Percentiles rank a stretch among this genome's conserved stretches.
These are phyloP conservation scores for Marisa cornuarietis DNA, from an alignment of 1,140 invertebrate species.

Conservation along the genomic window DNA sequence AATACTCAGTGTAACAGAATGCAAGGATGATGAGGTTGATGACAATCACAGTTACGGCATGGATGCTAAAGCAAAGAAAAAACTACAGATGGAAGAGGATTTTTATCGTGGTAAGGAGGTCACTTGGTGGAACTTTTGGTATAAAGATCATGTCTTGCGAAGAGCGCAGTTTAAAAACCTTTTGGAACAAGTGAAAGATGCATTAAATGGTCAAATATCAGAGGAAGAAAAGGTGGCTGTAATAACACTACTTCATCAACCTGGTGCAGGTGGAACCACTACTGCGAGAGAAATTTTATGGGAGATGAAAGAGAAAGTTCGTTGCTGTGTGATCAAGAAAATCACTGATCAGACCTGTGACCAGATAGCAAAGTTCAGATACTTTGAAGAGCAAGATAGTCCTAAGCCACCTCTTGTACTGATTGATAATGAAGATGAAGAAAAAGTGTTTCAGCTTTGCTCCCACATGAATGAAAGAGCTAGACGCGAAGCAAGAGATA, in stretches of 20 bases:
- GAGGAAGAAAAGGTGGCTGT: constrained; percentile 30
- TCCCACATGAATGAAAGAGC: constrained; percentile 33
- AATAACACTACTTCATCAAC: constrained; percentile 38
- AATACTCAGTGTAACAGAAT: constrained; percentile 32
- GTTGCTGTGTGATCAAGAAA: constrained; percentile 36
- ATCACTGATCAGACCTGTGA: constrained; percentile 39
- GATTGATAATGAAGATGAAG: constrained; percentile 45
- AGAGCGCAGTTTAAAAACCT: constrained; percentile 24
- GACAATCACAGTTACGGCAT: no score
- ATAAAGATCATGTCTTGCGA: constrained; percentile 33
- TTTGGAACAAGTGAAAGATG: constrained; percentile 23
- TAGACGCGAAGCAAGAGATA: constrained; percentile 20
- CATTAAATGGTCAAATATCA: constrained; percentile 25
- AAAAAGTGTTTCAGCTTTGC: constrained; percentile 33
- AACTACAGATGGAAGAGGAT: constrained; percentile 20
- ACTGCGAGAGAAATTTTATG: constrained; percentile 41
- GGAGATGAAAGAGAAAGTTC: constrained; percentile 33
- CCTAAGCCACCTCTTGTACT: constrained; percentile 37
- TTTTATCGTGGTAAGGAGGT: constrained; percentile 39
- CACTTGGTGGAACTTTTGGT: constrained; percentile 44
- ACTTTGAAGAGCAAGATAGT: constrained; percentile 26
- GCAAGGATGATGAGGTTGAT: constrained; percentile 20
- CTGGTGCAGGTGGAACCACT: constrained; percentile 43
- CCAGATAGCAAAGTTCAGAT: constrained; percentile 36
- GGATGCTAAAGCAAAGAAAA: constrained; percentile 12